Evolutionary conservation across 2,113 vertebrate species (phyloP).

Genomic region (Amblyopsis rosae): DNA sequence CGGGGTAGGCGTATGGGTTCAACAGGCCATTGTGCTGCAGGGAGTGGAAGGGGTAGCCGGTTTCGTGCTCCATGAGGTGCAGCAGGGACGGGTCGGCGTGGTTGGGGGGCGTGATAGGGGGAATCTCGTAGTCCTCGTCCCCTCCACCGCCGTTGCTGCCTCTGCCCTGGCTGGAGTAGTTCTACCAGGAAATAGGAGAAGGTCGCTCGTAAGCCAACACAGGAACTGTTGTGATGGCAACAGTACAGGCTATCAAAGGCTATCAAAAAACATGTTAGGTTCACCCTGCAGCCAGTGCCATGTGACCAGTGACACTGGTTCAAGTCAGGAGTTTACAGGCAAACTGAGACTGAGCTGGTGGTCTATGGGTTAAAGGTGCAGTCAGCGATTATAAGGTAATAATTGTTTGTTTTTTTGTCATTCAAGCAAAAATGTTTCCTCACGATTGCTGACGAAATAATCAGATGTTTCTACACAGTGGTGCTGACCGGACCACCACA

Average conservation of each 20-base stretch:
- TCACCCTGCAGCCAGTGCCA: no score
- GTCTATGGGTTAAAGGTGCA: no score
- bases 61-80: constrained; percentile 95
- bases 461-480: no score
- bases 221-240: background rate
- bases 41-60: constrained; percentile 93
- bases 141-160: constrained; percentile 58
- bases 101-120: constrained; percentile 92
- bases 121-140: constrained; percentile 97
- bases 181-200: constrained; percentile 75
- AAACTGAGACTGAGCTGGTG: no score
- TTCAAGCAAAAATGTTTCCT: no score
- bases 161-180: constrained; percentile 84
- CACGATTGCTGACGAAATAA: no score
- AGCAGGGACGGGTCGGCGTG: constrained; percentile 92
- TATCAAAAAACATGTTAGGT: no score
- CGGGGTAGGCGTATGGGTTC: constrained; percentile 93
- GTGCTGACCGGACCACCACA: no score
- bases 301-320: no score
- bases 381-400: no score
- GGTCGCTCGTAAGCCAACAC: constrained; percentile 9
- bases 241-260: background rate
- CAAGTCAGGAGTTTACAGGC: no score
- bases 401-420: no score
- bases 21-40: constrained; percentile 92